Percentiles rank a stretch among this genome's conserved stretches.
Evolutionary conservation across 1,140 invertebrate genomes (phyloP).

Genomic region (Aphaenogaster rudis): DNA sequence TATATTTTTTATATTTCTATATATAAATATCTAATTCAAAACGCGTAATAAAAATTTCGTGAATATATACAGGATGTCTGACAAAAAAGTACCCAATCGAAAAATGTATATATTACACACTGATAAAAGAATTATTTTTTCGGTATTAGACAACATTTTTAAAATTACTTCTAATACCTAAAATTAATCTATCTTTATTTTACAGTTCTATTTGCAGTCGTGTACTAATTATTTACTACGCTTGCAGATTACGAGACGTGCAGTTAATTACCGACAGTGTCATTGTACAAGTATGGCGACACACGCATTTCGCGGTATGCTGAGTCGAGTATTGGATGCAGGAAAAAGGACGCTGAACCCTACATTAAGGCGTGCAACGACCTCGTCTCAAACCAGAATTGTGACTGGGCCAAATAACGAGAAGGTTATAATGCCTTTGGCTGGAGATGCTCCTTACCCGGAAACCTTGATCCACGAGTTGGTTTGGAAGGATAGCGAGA

Average conservation of each 20-base stretch:
- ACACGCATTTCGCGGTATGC: conserved; percentile 22
- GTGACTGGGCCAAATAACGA: conserved; percentile 79
- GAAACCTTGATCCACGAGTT: conserved; percentile 89
- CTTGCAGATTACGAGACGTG: conserved; percentile 1
- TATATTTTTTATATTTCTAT: not conserved
- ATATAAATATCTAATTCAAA: not conserved
- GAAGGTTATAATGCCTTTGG: conserved; percentile 83
- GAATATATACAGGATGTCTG: not conserved
- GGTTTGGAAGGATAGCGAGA: conserved; percentile 89
- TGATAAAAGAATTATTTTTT: not conserved
- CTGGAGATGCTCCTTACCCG: conserved; percentile 85
- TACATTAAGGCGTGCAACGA: conserved; percentile 66
- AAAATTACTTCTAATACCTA: not conserved
- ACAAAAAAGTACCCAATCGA: too few species aligned
- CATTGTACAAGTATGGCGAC: conserved; percentile 9
- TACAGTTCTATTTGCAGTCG: not conserved
- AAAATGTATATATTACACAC: too few species aligned
- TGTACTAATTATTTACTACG: not conserved
- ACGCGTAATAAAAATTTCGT: not conserved
- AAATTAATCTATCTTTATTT: not conserved
- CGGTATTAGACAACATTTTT: not conserved
- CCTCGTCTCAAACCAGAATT: conserved; percentile 68
- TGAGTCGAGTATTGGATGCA: conserved; percentile 16
- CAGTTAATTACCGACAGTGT: not conserved
- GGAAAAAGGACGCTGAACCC: conserved; percentile 48